Conservation (phyloP, 2,888 invertebrate species). For the Eupeodes luniger region DNA sequence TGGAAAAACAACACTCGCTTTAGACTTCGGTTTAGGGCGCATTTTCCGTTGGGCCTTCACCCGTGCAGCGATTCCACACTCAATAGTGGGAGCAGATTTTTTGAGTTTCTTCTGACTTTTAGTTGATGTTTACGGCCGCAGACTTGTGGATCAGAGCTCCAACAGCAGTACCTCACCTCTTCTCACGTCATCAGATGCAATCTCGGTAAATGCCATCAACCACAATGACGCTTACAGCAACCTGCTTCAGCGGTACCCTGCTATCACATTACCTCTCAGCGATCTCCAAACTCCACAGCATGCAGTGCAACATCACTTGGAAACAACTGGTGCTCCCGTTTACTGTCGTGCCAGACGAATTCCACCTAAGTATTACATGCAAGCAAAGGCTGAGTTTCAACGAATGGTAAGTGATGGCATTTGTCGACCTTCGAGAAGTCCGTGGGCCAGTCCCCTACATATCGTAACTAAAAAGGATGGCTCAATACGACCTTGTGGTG, state of each 20-base stretch:
- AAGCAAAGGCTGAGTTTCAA: slow-evolving; percentile 28
- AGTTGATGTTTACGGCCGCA: no score
- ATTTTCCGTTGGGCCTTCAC: no score
- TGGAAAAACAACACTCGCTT: slow-evolving; percentile 26
- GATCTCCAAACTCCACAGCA: not conserved
- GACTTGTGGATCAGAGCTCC: slow-evolving; percentile 1
- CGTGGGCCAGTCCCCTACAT: slow-evolving; percentile 3
- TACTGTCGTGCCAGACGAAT: slow-evolving; percentile 23
- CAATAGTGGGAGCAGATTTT: no score
- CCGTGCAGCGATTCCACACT: no score
- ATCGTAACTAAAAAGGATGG: slow-evolving; percentile 13
- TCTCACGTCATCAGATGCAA: slow-evolving; percentile 32
- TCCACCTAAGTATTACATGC: slow-evolving; percentile 21
- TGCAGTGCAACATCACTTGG: not conserved
- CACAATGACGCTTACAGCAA: not conserved
- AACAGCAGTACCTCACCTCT: not conserved
- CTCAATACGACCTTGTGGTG: slow-evolving; percentile 11
- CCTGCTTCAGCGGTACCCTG: not conserved
- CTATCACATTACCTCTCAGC: slow-evolving; percentile 8
- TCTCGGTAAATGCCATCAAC: not conserved
- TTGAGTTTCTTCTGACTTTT: no score
- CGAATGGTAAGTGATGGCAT: slow-evolving; percentile 36
- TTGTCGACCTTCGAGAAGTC: slow-evolving; percentile 13
- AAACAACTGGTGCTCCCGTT: slow-evolving; percentile 5
- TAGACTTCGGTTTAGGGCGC: slow-evolving; percentile 20